These are phyloP conservation scores for Dynastes maya DNA, from an alignment of 2,888 invertebrate species.

Conservation along the genomic window DNA sequence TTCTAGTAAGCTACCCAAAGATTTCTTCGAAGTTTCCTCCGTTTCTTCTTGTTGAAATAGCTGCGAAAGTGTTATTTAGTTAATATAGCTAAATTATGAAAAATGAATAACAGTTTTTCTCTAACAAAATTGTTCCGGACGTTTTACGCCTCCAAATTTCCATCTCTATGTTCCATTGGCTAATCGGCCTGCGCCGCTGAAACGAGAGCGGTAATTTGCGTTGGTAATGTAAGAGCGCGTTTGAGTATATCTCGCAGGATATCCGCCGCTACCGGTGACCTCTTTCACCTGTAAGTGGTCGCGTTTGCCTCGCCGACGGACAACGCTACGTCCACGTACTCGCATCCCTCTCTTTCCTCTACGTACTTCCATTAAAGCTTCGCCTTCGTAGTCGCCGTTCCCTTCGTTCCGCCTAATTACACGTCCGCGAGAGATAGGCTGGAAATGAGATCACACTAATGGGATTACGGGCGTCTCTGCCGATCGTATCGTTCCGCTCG, in stretches of 20 bases:
- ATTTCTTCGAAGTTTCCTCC: too few species aligned
- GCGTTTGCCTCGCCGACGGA: slow-evolving; percentile 36
- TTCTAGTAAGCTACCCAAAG: neutral
- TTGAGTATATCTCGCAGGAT: slow-evolving; percentile 54
- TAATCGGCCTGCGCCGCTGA: slow-evolving; percentile 23
- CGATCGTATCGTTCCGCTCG: slow-evolving; percentile 47
- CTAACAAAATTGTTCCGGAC: neutral
- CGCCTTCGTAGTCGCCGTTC: slow-evolving; percentile 15
- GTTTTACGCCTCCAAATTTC: slow-evolving; percentile 22
- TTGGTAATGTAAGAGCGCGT: slow-evolving; percentile 53
- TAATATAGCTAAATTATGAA: too few species aligned
- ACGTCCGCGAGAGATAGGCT: slow-evolving; percentile 61
- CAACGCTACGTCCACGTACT: slow-evolving; percentile 5
- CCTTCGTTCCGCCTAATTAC: slow-evolving; percentile 60
- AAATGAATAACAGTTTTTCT: neutral
- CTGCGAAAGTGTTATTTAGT: too few species aligned
- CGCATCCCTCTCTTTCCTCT: slow-evolving; percentile 19
- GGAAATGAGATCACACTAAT: slow-evolving; percentile 67
- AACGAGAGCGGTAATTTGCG: slow-evolving; percentile 59
- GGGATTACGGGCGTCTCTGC: slow-evolving; percentile 62
- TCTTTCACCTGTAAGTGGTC: slow-evolving; percentile 54
- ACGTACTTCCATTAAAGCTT: slow-evolving; percentile 23
- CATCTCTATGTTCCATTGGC: neutral
- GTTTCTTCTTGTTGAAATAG: too few species aligned
- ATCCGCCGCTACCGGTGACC: slow-evolving; percentile 53